Conservation (phyloP, 2,888 invertebrate genomes). For the Altica lythri region DNA sequence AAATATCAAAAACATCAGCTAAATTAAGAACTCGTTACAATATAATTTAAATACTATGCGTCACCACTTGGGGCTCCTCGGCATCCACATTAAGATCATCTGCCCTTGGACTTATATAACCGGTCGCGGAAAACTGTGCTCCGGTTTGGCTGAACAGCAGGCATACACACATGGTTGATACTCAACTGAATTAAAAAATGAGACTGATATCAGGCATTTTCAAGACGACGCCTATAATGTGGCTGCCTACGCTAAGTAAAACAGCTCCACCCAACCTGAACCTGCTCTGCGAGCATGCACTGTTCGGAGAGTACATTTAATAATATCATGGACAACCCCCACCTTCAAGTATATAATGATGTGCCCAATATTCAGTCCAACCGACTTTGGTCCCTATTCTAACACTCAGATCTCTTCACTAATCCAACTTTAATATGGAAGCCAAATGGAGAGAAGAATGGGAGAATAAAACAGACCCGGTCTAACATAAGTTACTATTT, state of each 20-base stretch:
- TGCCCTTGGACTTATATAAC: background rate
- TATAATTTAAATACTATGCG: too few species aligned
- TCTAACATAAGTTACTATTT: background rate
- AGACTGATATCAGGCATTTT: slow-evolving; percentile 13
- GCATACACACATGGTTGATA: slow-evolving; percentile 16
- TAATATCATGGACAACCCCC: slow-evolving; percentile 3
- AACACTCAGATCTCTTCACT: too few species aligned
- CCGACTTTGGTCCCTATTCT: too few species aligned
- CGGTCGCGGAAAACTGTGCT: slow-evolving; percentile 18
- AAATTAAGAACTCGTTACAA: too few species aligned
- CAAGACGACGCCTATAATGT: slow-evolving; percentile 17
- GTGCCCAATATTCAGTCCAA: too few species aligned
- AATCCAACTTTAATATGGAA: too few species aligned
- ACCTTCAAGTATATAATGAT: background rate
- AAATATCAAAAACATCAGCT: too few species aligned
- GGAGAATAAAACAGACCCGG: too few species aligned
- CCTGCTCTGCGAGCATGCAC: background rate
- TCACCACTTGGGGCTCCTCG: too few species aligned
- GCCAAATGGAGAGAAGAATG: too few species aligned
- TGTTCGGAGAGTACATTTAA: slow-evolving; percentile 8
- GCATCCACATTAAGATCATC: too few species aligned
- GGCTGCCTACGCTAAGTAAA: background rate
- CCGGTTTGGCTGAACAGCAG: slow-evolving; percentile 24
- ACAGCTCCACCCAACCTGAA: background rate
- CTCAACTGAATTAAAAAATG: slow-evolving; percentile 19